phyloP scores from a whole-genome alignment of 2,113 vertebrate genomes.

The Chroicocephalus ridibundus region DNA sequence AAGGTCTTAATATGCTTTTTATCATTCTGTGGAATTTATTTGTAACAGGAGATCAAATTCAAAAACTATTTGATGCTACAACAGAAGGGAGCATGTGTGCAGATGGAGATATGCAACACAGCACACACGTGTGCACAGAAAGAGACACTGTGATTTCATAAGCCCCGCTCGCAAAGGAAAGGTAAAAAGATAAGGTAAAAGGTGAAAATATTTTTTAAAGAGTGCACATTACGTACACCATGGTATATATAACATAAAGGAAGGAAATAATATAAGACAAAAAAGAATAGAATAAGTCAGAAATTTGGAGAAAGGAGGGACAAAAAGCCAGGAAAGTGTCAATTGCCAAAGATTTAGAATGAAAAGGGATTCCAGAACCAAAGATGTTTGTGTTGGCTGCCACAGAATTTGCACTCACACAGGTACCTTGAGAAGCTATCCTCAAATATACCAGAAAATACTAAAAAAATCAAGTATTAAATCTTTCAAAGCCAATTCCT shows the following conservation, averaged over 20 bases:
- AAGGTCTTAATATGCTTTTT: neutral
- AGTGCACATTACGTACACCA: accelerated
- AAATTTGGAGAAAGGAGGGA: neutral
- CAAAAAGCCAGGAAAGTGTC: neutral
- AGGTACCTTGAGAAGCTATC: neutral
- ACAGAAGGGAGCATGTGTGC: neutral
- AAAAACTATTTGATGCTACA: neutral
- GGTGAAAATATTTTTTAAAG: neutral
- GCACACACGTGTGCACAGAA: neutral
- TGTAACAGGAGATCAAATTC: neutral
- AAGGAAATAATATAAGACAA: neutral
- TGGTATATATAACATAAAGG: neutral
- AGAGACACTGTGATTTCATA: neutral
- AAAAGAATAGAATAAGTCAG: neutral
- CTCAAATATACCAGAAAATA: neutral
- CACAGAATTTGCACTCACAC: neutral
- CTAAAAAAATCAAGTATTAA: neutral
- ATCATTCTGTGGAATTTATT: neutral
- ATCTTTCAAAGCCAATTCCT: neutral
- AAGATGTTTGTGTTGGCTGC: neutral
- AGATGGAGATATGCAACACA: neutral
- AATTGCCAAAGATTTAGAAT: neutral
- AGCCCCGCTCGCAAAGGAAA: neutral
- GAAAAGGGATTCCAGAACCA: neutral
- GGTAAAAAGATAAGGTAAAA: neutral